phyloP scores from a whole-genome alignment of 2,888 invertebrate genomes.

The Vandiemenella viatica region DNA sequence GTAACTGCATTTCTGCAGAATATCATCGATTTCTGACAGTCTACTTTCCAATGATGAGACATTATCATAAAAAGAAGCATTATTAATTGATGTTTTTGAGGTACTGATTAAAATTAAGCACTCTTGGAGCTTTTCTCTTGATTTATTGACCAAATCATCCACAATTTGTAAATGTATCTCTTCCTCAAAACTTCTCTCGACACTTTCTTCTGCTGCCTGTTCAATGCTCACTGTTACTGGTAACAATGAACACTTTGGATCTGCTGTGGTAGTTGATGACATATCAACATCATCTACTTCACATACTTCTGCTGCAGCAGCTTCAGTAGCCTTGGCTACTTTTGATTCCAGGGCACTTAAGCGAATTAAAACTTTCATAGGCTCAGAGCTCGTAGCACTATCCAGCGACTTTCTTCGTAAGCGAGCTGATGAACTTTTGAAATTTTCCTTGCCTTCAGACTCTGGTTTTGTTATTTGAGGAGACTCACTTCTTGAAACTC shows the following conservation, averaged over 20 bases:
- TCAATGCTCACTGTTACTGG: slow-evolving; percentile 13
- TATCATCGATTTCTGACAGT: slow-evolving; percentile 43
- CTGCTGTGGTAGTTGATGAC: neutral
- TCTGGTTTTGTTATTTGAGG: slow-evolving; percentile 18
- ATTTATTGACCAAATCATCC: slow-evolving; percentile 44
- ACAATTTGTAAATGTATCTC: slow-evolving; percentile 36
- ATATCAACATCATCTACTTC: neutral
- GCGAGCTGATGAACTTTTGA: slow-evolving; percentile 37
- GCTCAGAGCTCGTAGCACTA: slow-evolving; percentile 60
- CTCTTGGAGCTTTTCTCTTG: slow-evolving; percentile 50
- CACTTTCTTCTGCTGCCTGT: slow-evolving; percentile 3
- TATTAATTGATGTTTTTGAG: no score
- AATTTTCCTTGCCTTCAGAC: slow-evolving; percentile 26
- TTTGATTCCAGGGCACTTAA: slow-evolving; percentile 63
- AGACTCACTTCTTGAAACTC: slow-evolving; percentile 23
- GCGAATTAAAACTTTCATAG: slow-evolving; percentile 64
- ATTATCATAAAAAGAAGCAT: no score
- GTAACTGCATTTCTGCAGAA: slow-evolving; percentile 42
- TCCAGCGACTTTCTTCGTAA: slow-evolving; percentile 61
- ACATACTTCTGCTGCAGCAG: no score
- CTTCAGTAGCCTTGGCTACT: slow-evolving; percentile 44
- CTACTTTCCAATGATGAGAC: slow-evolving; percentile 49
- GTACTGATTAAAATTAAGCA: slow-evolving; percentile 45
- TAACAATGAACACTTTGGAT: neutral
- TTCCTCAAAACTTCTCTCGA: neutral